phyloP scores from a whole-genome alignment of 2,888 invertebrate genomes.

The Sabellastarte sp. region DNA sequence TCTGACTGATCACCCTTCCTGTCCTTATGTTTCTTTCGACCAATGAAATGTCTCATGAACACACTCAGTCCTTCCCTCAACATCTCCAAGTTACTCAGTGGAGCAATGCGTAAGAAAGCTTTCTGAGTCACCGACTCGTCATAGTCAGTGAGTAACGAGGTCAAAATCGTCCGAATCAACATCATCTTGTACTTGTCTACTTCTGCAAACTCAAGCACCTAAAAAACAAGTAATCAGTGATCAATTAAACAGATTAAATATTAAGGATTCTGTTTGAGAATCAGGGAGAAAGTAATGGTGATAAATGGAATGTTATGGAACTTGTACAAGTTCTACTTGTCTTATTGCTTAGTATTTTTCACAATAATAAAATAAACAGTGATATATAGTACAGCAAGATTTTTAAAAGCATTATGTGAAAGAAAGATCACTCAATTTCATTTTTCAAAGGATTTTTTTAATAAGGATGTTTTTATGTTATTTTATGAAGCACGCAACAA shows the following conservation, averaged over 20 bases:
- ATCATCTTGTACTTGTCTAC: constrained; percentile 77
- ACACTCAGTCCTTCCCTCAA: constrained; percentile 81
- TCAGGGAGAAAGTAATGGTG: not conserved
- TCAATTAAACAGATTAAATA: not conserved
- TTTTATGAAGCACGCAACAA: too few species aligned
- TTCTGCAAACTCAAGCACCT: constrained; percentile 85
- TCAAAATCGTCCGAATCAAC: constrained; percentile 76
- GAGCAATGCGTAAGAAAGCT: constrained; percentile 74
- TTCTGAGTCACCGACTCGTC: constrained; percentile 66
- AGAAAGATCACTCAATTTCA: too few species aligned
- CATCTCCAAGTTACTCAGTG: constrained; percentile 70
- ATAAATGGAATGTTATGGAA: not conserved
- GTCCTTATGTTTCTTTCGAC: constrained; percentile 23
- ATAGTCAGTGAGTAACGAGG: constrained; percentile 71
- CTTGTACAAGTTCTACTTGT: too few species aligned
- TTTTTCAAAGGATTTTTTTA: too few species aligned
- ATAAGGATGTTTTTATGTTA: too few species aligned
- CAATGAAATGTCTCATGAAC: constrained; percentile 86
- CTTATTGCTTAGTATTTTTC: too few species aligned
- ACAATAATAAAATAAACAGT: too few species aligned
- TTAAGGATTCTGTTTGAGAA: not conserved
- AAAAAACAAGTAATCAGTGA: constrained; percentile 38
- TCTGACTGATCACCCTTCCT: constrained; percentile 17
- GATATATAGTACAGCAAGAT: too few species aligned
- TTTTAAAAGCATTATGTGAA: too few species aligned